Evolutionary conservation across 2,888 invertebrate species (phyloP).

Genomic region (Synanthedon formicaeformis): DNA sequence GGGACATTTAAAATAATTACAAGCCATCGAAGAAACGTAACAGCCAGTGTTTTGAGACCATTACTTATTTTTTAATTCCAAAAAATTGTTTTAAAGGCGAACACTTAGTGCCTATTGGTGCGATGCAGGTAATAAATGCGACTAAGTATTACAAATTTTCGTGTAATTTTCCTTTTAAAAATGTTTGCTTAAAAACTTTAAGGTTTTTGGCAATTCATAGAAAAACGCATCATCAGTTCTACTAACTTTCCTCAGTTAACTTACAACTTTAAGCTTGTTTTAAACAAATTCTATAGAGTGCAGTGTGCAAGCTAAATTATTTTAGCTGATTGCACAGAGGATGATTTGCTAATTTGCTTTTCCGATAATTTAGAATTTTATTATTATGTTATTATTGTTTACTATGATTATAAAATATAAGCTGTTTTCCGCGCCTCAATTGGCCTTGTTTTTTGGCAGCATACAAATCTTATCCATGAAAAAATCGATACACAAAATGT

Average conservation of each 20-base stretch:
- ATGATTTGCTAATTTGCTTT: too few species aligned
- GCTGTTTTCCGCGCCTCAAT: too few species aligned
- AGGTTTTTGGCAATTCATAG: too few species aligned
- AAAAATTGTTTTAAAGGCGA: constrained; percentile 57
- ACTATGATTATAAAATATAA: too few species aligned
- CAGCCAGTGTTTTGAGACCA: constrained; percentile 69
- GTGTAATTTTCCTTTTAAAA: constrained; percentile 30
- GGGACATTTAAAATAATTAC: constrained; percentile 73
- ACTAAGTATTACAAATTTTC: constrained; percentile 33
- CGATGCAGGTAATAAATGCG: constrained; percentile 43
- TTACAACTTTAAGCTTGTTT: background rate
- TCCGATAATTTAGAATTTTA: too few species aligned
- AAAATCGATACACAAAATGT: too few species aligned
- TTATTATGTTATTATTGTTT: too few species aligned
- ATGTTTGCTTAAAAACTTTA: background rate
- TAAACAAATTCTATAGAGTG: background rate
- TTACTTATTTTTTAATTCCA: constrained; percentile 68
- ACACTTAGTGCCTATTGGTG: constrained; percentile 53
- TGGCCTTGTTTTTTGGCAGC: too few species aligned
- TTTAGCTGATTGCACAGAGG: too few species aligned
- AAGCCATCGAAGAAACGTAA: constrained; percentile 66
- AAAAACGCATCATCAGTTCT: background rate
- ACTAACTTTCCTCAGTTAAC: background rate
- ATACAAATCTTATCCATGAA: too few species aligned
- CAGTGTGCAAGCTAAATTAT: too few species aligned